phyloP scores from a whole-genome alignment of 2,888 invertebrate genomes.

The Nymphalis polychloros region DNA sequence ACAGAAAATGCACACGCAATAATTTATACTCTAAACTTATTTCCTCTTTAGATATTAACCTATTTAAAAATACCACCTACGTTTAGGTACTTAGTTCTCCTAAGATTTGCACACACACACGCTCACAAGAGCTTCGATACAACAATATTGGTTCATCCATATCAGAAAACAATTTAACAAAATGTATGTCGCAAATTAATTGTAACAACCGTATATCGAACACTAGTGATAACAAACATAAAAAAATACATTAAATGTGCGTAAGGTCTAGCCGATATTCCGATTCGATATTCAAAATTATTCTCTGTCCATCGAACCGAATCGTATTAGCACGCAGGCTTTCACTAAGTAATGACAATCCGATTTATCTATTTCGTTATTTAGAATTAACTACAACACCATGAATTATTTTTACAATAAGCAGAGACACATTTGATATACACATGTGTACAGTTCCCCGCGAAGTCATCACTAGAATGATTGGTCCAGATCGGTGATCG shows the following conservation, averaged over 20 bases:
- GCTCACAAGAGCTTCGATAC: slow-evolving; percentile 50
- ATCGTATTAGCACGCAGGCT: slow-evolving; percentile 15
- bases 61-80: slow-evolving; percentile 72
- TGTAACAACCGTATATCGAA: slow-evolving; percentile 49
- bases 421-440: slow-evolving; percentile 58
- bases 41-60: slow-evolving; percentile 71
- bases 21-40: slow-evolving; percentile 74
- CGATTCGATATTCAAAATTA: slow-evolving; percentile 24
- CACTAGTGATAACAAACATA: slow-evolving; percentile 47
- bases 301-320: slow-evolving; percentile 16
- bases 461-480: slow-evolving; percentile 42
- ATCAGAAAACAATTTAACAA: slow-evolving; percentile 58
- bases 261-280: slow-evolving; percentile 18
- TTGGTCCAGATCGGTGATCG: slow-evolving; percentile 61
- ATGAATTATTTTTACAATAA: slow-evolving; percentile 46
- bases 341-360: slow-evolving; percentile 10
- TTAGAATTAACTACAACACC: slow-evolving; percentile 37
- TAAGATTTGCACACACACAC: slow-evolving; percentile 69
- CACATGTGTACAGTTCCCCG: slow-evolving; percentile 45
- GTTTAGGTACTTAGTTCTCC: slow-evolving; percentile 70
- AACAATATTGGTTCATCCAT: slow-evolving; percentile 56
- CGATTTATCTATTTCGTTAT: slow-evolving; percentile 50
- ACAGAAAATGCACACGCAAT: slow-evolving; percentile 80
- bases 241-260: slow-evolving; percentile 29
- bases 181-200: slow-evolving; percentile 44